Base-by-base conservation (phyloP, 2,797 vertebrate genomes). In the Enteromius fasciolatus region DNA sequence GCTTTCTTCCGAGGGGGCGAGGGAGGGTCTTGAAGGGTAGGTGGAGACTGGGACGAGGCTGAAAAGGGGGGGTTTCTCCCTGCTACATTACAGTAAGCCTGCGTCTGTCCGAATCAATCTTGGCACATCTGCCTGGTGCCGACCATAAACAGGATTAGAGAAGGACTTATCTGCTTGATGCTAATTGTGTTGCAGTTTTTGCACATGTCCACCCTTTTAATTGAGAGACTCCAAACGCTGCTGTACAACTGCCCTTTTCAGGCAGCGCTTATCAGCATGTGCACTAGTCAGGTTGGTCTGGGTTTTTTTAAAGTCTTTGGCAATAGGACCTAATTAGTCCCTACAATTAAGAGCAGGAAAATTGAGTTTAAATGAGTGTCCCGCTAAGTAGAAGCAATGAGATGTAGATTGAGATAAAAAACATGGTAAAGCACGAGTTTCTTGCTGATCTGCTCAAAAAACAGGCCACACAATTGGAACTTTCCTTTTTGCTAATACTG, bases 131-230 rank as follows among this genome's bases (percentile, higher is more conserved):
- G 95, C 93, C 94, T 96, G 95, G 95, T 92, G 92, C 86, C 88
- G 92, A 95, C 93, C 94, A 90, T 96, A 96, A 97, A 96, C 94
- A 95, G 95, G 96, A 96, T 96, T 97, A 96, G 92, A 93, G 92
- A 79, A 90, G 92, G 95, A 93, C 94, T 96, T 96, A 95, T 96
- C 96, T 95, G 95, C 95, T 95, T 95, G 95, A 95, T 89, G 91
- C 94, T 96, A 96, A 97, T 96, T 96, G 95, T 93, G 93, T 93
- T 95, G 90, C 93, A 94, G 94, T 94, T 95, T 94, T 93, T 93
- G 94, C 95, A 95, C 94, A 96, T 95, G 95, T 93, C 92, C 93
- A 91, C 86, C 84, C 89, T 90, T 93, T 77, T 84, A 93, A 93
- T 93, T 91, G 86, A 91, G 88, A 80, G 73, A 84, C 89, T 87